Conservation (phyloP, 1,140 invertebrate species). For the Euwallacea similis region DNA sequence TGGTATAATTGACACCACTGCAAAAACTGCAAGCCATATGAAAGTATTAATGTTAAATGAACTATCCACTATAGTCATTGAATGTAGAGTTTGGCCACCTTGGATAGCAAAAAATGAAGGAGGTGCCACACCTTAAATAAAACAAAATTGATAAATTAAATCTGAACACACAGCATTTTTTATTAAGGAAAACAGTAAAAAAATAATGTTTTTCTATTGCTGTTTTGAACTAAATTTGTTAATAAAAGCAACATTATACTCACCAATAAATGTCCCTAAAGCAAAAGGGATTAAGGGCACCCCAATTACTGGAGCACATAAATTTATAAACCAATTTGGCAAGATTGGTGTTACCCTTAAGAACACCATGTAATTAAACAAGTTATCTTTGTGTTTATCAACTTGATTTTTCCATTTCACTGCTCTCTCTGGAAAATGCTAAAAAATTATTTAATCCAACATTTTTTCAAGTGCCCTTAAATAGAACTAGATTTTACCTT, state of each 20-base stretch:
- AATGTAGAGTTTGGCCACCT: conserved; percentile 93
- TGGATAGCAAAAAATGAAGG: conserved; percentile 98
- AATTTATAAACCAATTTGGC: conserved; percentile 99
- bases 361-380: conserved; percentile 97
- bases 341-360: conserved; percentile 95
- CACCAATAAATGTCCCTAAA: conserved; percentile 83
- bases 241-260: not conserved
- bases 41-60: conserved; percentile 90
- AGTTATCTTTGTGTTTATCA: conserved; percentile 80
- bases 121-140: conserved; percentile 77
- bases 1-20: conserved; percentile 84
- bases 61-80: conserved; percentile 86
- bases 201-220: too few species aligned
- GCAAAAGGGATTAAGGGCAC: conserved; percentile 93
- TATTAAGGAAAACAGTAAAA: too few species aligned
- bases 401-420: conserved; percentile 84
- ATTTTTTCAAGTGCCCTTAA: not conserved
- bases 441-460: conserved; percentile 3
- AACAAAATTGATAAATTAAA: conserved; percentile 11
- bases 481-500: conserved; percentile 50
- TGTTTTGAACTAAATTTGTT: too few species aligned
- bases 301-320: conserved; percentile 94
- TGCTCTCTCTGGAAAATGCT: conserved; percentile 87
- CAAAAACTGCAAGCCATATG: conserved; percentile 73
- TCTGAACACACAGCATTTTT: not conserved